Evolutionary conservation across 1,140 invertebrate species (phyloP).

Genomic region (Calosoma granatense): DNA sequence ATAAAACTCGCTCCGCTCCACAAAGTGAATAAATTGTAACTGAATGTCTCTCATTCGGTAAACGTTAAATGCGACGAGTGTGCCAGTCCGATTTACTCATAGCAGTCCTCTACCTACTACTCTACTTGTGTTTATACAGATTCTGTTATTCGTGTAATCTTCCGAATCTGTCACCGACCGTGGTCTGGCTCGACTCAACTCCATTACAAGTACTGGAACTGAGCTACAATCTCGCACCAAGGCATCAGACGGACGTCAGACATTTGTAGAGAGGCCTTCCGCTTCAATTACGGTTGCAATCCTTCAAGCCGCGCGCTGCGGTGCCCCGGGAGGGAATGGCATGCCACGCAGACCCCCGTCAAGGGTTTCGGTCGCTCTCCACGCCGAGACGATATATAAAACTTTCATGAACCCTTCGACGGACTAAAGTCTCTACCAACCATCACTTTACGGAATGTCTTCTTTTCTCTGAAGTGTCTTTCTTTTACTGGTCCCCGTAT

Average conservation of each 20-base stretch:
- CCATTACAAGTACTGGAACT: background rate
- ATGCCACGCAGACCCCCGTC: background rate
- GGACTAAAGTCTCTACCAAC: background rate
- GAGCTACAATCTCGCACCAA: background rate
- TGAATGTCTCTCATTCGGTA: background rate
- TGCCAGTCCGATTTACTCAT: no score
- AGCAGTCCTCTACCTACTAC: no score
- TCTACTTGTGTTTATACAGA: no score
- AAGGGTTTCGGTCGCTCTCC: constrained; percentile 11
- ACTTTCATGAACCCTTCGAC: background rate
- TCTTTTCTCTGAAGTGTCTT: background rate
- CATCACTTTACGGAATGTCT: background rate
- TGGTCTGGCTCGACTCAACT: background rate
- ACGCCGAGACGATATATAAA: background rate
- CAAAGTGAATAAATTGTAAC: constrained; percentile 3
- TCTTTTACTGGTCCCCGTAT: background rate
- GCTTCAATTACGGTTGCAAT: constrained; percentile 21
- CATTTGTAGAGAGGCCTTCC: constrained; percentile 16
- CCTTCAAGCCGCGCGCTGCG: constrained; percentile 15
- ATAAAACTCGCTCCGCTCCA: constrained; percentile 5
- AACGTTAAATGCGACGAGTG: background rate
- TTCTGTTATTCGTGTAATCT: background rate
- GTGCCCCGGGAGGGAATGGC: background rate
- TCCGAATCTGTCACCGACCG: background rate
- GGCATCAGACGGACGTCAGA: background rate